Conservation (phyloP, 2,888 invertebrate genomes). For the Camptogramma bilineatum region DNA sequence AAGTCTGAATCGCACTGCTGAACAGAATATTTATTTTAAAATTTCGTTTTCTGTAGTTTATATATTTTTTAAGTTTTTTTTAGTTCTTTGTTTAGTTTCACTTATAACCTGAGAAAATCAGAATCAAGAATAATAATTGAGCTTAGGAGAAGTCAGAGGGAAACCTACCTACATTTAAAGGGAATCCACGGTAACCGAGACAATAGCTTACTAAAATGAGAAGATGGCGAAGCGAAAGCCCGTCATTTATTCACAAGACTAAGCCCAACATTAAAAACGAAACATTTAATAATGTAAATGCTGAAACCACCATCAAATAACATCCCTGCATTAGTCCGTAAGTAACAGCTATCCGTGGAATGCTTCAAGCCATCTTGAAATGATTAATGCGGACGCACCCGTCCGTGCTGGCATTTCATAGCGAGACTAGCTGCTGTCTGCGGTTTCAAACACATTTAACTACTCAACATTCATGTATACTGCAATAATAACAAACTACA, state of each 20-base stretch:
- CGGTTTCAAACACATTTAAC: conserved; percentile 9
- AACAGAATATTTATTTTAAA: no score
- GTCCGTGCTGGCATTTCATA: conserved; percentile 51
- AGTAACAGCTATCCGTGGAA: conserved; percentile 42
- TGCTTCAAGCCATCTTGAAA: conserved; percentile 41
- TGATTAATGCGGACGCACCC: conserved; percentile 52
- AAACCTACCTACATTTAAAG: not conserved
- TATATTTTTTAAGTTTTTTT: no score
- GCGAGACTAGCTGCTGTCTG: conserved; percentile 32
- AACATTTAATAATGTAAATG: not conserved
- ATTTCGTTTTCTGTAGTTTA: no score
- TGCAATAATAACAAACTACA: no score
- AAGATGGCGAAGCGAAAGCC: not conserved
- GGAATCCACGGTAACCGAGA: not conserved
- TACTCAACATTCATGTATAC: no score
- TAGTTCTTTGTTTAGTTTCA: no score
- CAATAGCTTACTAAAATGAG: not conserved
- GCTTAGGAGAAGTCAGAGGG: not conserved
- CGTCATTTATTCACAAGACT: not conserved
- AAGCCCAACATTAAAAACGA: not conserved
- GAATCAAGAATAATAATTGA: not conserved
- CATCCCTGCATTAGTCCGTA: conserved; percentile 42
- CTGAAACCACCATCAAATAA: conserved; percentile 36
- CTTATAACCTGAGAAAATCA: no score
- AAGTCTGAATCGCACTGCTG: not conserved